Evolutionary conservation across 2,797 vertebrate species (phyloP), one percentile per base, ranked within the genome.

Genomic region (Mareca penelope): DNA sequence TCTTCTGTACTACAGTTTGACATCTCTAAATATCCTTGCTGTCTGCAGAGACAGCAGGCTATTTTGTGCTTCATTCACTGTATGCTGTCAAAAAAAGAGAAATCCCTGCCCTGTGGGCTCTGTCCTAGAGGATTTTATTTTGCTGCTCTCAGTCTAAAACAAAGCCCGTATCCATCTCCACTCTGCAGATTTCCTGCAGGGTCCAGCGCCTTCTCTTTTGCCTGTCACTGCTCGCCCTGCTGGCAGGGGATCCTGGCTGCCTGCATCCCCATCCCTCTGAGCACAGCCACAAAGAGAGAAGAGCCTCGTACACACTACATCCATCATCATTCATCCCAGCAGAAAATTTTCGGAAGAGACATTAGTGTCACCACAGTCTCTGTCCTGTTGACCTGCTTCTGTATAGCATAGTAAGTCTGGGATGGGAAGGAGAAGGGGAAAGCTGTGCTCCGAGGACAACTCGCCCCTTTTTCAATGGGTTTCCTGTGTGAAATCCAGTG

Each of bases 1-100:
- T 87, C 83, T 90, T 89, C 86, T 77, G 60, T 82, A 19, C 78
- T 91, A 39, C 53, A 82, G 88, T 85, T 94, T 92, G 95, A 90
- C 61, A 8, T 94, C 95, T 96, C 78, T 92, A 92, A 95, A 95
- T 91, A 91, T 70, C 95, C 78, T 68, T 24, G 52, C 90, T 95
- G 88, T 95, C 93, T 94, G 85, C 5, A 10, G 86, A 95, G 94
- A 72, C 93, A 94, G 92, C 86, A 94, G 86, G 90, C 92, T 95
- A 83, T 94, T 88, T 88, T 90, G 96, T 95, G 90, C 92, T 95
- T 90, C 93, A 78, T 92, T 96, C 95, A 78, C 90, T 76, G 48
- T 78, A 78, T 90, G 76, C 94, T 96, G 90, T 94, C 59, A 92
- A 76, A 93, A 93, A 82, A 93, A 82, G 70, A 96, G 89, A 96